Evolutionary conservation across 2,888 invertebrate species (phyloP).

Genomic region (Sminthurides aquaticus): DNA sequence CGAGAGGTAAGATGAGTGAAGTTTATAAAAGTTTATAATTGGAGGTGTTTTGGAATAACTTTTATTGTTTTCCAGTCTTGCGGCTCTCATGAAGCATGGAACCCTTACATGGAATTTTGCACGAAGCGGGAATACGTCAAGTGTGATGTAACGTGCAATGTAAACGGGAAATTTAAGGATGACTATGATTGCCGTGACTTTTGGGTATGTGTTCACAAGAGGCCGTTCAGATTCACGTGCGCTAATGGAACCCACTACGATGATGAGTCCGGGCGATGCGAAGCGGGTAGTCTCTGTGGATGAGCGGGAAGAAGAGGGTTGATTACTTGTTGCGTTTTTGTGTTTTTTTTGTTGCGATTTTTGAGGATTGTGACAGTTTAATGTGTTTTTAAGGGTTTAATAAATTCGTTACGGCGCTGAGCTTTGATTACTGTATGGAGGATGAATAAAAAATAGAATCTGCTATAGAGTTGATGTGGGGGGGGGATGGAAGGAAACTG

Average conservation of each 20-base stretch:
- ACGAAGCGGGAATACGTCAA: slow-evolving; percentile 1
- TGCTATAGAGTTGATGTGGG: too few relatives aligned
- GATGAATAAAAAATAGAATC: too few relatives aligned
- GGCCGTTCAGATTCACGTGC: not conserved
- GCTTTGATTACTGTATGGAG: too few relatives aligned
- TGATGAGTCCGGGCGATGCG: not conserved
- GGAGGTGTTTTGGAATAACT: not conserved
- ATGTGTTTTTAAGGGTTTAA: too few relatives aligned
- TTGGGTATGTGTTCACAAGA: not conserved
- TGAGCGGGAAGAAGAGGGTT: too few relatives aligned
- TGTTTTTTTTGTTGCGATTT: too few relatives aligned
- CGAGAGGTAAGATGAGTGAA: slow-evolving; percentile 1
- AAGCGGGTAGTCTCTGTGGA: not conserved
- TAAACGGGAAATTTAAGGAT: slow-evolving; percentile 3
- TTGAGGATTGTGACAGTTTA: too few relatives aligned
- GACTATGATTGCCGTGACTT: slow-evolving; percentile 2
- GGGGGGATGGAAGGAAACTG: too few relatives aligned
- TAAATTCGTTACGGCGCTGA: too few relatives aligned
- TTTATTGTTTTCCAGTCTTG: not conserved
- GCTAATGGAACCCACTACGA: not conserved
- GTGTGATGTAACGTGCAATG: not conserved
- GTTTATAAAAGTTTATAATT: too few relatives aligned
- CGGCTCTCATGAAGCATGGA: not conserved
- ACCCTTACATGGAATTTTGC: not conserved
- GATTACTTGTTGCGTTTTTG: too few relatives aligned